These are phyloP conservation scores for Batillaria attramentaria DNA, from an alignment of 1,140 invertebrate species.

Conservation along the genomic window DNA sequence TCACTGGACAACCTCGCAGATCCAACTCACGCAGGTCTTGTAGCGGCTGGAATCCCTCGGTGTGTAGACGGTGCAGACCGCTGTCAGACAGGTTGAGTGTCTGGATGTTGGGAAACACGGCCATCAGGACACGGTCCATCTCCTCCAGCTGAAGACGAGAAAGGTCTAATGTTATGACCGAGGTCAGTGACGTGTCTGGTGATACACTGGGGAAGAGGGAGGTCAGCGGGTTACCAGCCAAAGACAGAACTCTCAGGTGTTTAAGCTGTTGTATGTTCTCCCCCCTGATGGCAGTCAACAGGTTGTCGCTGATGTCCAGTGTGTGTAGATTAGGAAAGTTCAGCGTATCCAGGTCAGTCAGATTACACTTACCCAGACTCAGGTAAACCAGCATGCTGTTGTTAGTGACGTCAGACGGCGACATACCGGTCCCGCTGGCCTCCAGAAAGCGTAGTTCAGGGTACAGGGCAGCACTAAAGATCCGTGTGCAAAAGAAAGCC, in stretches of 20 bases:
- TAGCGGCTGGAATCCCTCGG: conserved; percentile 19
- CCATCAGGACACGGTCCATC: background rate
- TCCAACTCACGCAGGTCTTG: conserved; percentile 25
- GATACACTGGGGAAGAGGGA: background rate
- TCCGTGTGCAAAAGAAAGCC: conserved; percentile 22
- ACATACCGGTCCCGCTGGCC: conserved; percentile 5
- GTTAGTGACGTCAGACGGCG: background rate
- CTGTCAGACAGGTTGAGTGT: conserved; percentile 34
- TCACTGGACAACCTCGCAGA: conserved; percentile 31
- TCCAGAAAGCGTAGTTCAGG: conserved; percentile 28
- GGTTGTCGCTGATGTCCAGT: background rate
- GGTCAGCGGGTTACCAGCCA: background rate
- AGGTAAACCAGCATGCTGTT: conserved; percentile 22
- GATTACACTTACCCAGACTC: background rate
- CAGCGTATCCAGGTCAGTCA: background rate
- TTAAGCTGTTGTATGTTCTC: background rate
- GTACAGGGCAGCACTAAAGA: background rate
- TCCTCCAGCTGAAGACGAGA: background rate
- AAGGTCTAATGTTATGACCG: background rate
- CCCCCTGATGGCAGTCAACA: background rate
- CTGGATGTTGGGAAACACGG: background rate
- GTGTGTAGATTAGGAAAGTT: background rate
- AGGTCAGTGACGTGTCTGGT: no score
- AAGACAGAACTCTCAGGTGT: background rate
- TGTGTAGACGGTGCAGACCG: background rate